Conservation (phyloP, 2,797 vertebrate genomes). For the Hippoglossus hippoglossus region DNA sequence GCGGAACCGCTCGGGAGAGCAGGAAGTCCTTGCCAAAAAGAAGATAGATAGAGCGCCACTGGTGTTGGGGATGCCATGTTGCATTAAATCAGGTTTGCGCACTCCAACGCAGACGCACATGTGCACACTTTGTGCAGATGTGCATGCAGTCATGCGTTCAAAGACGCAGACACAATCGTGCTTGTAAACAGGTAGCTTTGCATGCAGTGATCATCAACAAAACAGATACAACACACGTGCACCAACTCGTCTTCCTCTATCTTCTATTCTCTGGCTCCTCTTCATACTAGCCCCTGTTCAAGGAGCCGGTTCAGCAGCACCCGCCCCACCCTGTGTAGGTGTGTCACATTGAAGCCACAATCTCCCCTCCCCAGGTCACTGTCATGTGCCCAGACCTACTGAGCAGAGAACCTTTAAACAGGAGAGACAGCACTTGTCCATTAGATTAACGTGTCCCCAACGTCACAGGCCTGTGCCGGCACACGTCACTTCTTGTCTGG, state of each 20-base stretch:
- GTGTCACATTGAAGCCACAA: constrained; percentile 62
- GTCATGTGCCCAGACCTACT: constrained; percentile 64
- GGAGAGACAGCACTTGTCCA: constrained; percentile 79
- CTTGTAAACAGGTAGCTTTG: constrained; percentile 33
- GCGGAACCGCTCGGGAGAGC: constrained; percentile 64
- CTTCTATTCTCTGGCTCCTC: not conserved
- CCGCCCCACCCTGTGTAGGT: constrained; percentile 59
- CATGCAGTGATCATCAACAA: constrained; percentile 23
- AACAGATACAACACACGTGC: constrained; percentile 11
- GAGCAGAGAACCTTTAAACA: constrained; percentile 66
- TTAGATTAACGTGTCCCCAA: constrained; percentile 74
- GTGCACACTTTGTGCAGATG: constrained; percentile 42
- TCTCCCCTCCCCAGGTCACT: constrained; percentile 66
- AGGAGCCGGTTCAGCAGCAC: constrained; percentile 23
- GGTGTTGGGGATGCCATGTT: constrained; percentile 77
- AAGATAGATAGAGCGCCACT: constrained; percentile 73
- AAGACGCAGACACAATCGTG: constrained; percentile 11
- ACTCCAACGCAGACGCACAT: constrained; percentile 38
- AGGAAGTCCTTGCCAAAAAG: constrained; percentile 73
- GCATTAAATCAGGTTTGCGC: constrained; percentile 66
- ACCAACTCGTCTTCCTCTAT: not conserved
- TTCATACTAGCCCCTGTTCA: constrained; percentile 7
- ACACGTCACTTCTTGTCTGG: constrained; percentile 75
- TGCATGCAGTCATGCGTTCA: constrained; percentile 27
- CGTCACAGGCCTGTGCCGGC: constrained; percentile 70